These are phyloP conservation scores for Mormyrus lacerda DNA, from an alignment of 2,113 vertebrate genomes.

Conservation along the genomic window DNA sequence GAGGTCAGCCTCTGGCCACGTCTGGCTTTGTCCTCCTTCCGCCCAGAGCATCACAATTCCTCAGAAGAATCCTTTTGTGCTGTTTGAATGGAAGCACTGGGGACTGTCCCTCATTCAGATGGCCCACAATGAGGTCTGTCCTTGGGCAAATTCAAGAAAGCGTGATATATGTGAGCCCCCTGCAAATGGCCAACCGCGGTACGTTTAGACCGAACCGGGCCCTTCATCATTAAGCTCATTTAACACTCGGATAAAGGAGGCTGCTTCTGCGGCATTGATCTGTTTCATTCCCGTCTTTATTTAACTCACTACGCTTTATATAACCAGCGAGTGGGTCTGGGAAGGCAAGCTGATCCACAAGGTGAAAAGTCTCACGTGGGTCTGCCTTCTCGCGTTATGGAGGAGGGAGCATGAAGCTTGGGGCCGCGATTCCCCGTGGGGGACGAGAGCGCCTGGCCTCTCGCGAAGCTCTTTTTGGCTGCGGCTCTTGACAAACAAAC, in stretches of 20 bases:
- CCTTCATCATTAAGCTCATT: neutral
- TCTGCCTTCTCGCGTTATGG: neutral
- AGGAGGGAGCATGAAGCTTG: neutral
- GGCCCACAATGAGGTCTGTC: neutral
- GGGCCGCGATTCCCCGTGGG: neutral
- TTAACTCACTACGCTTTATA: neutral
- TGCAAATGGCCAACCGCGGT: neutral
- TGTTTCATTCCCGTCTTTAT: neutral
- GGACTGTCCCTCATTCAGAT: neutral
- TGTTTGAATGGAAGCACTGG: neutral
- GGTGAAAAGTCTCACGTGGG: neutral
- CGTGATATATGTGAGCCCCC: neutral
- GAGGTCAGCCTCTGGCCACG: neutral
- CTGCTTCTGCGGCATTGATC: neutral
- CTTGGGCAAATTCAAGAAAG: neutral
- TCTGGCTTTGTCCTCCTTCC: neutral
- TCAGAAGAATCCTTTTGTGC: conserved; percentile 5
- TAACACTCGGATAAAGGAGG: neutral
- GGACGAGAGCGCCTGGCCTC: neutral
- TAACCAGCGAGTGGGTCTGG: neutral
- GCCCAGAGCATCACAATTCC: neutral
- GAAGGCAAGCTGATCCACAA: neutral
- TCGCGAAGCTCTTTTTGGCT: neutral
- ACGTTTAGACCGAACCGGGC: neutral
- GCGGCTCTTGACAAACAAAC: conserved; percentile 51